Conservation (phyloP, 2,888 invertebrate genomes). For the Lepeophtheirus nordmannii region DNA sequence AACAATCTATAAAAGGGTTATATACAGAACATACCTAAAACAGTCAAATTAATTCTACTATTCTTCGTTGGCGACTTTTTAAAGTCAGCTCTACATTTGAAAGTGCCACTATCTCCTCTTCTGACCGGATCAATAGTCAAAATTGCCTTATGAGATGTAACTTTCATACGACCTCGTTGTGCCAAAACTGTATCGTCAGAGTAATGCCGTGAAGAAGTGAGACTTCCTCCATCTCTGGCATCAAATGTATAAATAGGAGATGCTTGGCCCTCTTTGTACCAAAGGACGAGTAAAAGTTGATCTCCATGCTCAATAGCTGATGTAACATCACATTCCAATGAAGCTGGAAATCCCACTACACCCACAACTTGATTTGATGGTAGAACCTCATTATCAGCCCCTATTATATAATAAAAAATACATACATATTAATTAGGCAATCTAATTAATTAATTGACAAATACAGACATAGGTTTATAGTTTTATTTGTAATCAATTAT, state of each 20-base stretch:
- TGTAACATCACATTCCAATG: constrained; percentile 15
- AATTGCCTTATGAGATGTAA: background rate
- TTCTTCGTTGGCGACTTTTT: constrained; percentile 23
- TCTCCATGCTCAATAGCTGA: background rate
- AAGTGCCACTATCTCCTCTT: constrained; percentile 14
- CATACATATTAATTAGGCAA: no score
- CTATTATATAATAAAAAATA: background rate
- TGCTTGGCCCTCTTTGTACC: constrained; percentile 17
- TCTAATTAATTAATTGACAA: no score
- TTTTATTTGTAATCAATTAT: no score
- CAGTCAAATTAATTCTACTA: constrained; percentile 2
- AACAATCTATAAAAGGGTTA: no score
- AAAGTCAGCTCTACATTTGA: constrained; percentile 23
- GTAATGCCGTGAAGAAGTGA: constrained; percentile 9
- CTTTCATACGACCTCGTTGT: constrained; percentile 7
- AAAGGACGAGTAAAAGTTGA: constrained; percentile 15
- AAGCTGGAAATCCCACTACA: constrained; percentile 14
- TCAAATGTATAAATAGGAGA: constrained; percentile 24
- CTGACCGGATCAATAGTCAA: background rate
- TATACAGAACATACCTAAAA: constrained; percentile 13
- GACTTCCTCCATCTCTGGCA: constrained; percentile 13
- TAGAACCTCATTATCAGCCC: background rate
- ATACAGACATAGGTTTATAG: no score
- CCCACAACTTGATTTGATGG: constrained; percentile 8
- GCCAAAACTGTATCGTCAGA: constrained; percentile 15